These are phyloP conservation scores for Gastrophryne carolinensis DNA, from an alignment of 2,797 vertebrate genomes.

Conservation along the genomic window DNA sequence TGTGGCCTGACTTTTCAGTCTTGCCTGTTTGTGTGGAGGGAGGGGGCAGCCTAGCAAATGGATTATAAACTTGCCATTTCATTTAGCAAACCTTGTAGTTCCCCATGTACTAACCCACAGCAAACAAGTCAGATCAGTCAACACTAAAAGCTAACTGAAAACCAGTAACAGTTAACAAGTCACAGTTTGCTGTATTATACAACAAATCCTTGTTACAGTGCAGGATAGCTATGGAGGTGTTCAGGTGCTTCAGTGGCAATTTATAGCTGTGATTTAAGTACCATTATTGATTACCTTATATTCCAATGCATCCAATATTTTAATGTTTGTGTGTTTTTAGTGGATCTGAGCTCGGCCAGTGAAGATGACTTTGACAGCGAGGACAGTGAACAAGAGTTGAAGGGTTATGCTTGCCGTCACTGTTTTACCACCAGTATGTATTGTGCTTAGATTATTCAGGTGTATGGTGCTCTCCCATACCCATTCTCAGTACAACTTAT, in stretches of 20 bases:
- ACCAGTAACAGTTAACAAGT: no score
- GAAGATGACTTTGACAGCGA: constrained; percentile 99
- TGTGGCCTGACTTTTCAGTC: no score
- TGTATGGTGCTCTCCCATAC: not conserved
- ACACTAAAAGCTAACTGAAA: no score
- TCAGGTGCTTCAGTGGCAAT: not conserved
- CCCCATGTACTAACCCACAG: no score
- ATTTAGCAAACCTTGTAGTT: no score
- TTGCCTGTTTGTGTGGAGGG: no score
- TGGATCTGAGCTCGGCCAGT: constrained; percentile 98
- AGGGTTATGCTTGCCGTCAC: constrained; percentile 98
- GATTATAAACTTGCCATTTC: no score
- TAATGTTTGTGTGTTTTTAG: constrained; percentile 62
- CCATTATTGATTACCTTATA: not conserved
- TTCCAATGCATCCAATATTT: no score
- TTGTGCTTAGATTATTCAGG: not conserved
- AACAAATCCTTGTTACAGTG: no score
- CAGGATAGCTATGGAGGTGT: not conserved
- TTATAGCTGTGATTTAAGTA: not conserved
- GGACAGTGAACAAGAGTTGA: constrained; percentile 98
- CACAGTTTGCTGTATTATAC: no score
- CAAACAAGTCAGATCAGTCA: no score
- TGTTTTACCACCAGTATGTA: constrained; percentile 97
- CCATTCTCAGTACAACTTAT: not conserved
- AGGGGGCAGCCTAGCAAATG: no score